phyloP scores from a whole-genome alignment of 2,797 vertebrate species.

The Falco berigora region DNA sequence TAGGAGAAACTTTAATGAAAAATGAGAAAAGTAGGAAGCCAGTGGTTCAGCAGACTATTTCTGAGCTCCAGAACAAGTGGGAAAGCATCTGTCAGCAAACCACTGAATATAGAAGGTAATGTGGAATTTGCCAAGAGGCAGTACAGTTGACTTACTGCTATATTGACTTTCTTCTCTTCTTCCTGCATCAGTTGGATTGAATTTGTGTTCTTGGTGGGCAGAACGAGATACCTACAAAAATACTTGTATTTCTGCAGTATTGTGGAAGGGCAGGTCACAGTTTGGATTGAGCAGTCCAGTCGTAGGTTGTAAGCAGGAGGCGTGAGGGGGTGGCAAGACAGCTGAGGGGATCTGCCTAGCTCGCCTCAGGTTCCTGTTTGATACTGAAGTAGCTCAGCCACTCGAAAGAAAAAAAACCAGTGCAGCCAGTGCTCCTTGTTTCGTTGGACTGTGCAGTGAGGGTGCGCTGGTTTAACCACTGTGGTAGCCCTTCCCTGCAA shows the following conservation, averaged over 20 bases:
- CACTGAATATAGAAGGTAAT: constrained; percentile 68
- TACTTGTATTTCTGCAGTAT: background rate
- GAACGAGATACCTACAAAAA: background rate
- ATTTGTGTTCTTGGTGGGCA: background rate
- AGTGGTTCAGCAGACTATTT: constrained; percentile 16
- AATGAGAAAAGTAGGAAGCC: constrained; percentile 1
- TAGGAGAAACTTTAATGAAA: constrained; percentile 72
- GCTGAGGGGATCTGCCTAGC: background rate
- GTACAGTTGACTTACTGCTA: background rate
- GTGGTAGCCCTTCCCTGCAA: background rate
- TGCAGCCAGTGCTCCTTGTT: background rate
- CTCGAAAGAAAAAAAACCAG: background rate
- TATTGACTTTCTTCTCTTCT: background rate
- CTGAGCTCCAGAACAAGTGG: constrained; percentile 64
- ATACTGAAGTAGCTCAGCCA: background rate
- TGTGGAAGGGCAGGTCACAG: background rate
- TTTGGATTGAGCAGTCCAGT: background rate
- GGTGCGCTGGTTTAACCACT: background rate
- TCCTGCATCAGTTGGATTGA: background rate
- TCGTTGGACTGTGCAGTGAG: background rate
- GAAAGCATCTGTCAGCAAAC: constrained; percentile 45
- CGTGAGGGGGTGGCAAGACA: background rate
- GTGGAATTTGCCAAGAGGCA: background rate
- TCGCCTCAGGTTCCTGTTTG: background rate
- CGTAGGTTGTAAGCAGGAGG: background rate